phyloP scores from a whole-genome alignment of 2,797 vertebrate species.

The Ficedula albicollis region DNA sequence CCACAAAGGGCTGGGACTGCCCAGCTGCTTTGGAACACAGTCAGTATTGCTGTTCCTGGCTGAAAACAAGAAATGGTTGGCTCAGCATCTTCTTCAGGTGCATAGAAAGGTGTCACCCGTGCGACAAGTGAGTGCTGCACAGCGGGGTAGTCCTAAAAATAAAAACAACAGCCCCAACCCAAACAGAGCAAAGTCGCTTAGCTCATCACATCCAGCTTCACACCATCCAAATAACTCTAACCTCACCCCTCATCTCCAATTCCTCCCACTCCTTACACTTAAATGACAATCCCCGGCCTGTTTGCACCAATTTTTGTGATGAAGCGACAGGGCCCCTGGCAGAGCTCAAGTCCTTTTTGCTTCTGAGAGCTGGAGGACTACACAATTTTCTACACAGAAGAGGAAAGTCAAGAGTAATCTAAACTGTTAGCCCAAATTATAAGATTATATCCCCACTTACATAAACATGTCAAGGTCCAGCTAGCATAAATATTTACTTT shows the following conservation, averaged over 20 bases:
- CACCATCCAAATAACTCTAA: constrained; percentile 25
- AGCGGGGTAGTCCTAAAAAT: neutral
- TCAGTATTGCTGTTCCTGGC: neutral
- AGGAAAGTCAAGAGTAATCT: constrained; percentile 54
- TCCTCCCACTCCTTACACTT: constrained; percentile 49
- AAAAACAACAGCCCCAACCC: neutral
- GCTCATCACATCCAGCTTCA: constrained; percentile 35
- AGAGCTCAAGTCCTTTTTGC: constrained; percentile 72
- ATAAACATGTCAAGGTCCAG: constrained; percentile 45
- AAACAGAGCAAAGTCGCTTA: constrained; percentile 33
- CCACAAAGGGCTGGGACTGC: neutral
- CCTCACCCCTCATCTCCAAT: constrained; percentile 51
- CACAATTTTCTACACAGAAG: constrained; percentile 81
- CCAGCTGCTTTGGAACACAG: neutral
- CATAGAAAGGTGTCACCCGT: neutral
- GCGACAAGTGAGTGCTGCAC: neutral
- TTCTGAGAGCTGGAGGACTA: constrained; percentile 72
- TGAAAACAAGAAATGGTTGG: neutral
- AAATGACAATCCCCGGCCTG: constrained; percentile 33
- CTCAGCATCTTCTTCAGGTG: neutral
- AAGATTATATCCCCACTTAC: constrained; percentile 48
- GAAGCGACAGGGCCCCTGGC: constrained; percentile 56
- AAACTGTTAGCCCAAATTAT: constrained; percentile 63
- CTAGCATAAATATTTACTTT: constrained; percentile 43
- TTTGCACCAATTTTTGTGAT: neutral